Evolutionary conservation across 2,888 invertebrate genomes (phyloP).

Genomic region (Emmelina monodactyla): DNA sequence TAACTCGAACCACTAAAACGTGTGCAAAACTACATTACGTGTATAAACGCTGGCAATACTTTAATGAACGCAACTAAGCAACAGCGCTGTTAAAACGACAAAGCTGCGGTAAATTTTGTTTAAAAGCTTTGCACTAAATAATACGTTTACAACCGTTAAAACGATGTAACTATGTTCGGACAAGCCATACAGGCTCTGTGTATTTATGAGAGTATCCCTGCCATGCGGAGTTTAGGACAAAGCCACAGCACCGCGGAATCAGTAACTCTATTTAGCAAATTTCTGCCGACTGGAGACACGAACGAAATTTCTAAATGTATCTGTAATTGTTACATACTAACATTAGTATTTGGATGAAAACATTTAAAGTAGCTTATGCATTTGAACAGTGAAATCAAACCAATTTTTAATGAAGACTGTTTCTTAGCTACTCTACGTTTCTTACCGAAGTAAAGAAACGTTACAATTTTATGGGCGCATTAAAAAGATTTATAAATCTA

Average conservation of each 20-base stretch:
- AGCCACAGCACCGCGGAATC: background rate
- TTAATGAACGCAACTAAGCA: slow-evolving; percentile 1
- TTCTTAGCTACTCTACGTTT: too few relatives aligned
- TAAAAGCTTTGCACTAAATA: slow-evolving; percentile 31
- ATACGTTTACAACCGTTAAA: slow-evolving; percentile 36
- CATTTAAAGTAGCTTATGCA: too few relatives aligned
- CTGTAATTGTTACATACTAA: too few relatives aligned
- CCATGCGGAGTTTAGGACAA: slow-evolving; percentile 10
- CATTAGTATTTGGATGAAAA: too few relatives aligned
- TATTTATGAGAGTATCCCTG: slow-evolving; percentile 20
- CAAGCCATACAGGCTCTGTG: slow-evolving; percentile 10
- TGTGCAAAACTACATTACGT: background rate
- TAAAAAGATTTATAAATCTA: slow-evolving; percentile 1
- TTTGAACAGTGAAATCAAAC: too few relatives aligned
- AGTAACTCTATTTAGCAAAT: too few relatives aligned
- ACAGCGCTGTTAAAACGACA: slow-evolving; percentile 16
- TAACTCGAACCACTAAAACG: too few relatives aligned
- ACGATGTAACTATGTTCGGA: slow-evolving; percentile 26
- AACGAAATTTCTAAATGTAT: too few relatives aligned
- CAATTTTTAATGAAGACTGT: too few relatives aligned
- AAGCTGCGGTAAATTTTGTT: slow-evolving; percentile 21
- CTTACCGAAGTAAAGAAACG: slow-evolving; percentile 1
- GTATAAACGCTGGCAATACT: background rate
- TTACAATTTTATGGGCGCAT: slow-evolving; percentile 1
- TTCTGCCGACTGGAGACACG: too few relatives aligned